These are phyloP conservation scores for Virgularia gustaviana DNA, from an alignment of 92 coral and sea anemone species.

Conservation along the genomic window DNA sequence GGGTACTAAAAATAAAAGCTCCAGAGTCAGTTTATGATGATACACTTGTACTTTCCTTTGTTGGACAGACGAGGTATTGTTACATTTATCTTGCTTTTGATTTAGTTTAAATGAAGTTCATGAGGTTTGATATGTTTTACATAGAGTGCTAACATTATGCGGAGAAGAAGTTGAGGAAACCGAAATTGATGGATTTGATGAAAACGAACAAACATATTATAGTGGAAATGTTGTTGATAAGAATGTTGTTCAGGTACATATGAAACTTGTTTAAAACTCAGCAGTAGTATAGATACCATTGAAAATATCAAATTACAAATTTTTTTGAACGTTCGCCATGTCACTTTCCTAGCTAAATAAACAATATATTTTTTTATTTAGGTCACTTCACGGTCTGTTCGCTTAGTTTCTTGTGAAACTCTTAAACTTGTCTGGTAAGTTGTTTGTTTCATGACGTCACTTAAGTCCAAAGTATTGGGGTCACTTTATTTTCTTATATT, in stretches of 20 bases:
- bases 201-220: conserved; percentile 87
- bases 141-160: conserved; percentile 73
- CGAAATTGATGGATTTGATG: conserved; percentile 96
- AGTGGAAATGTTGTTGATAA: conserved; percentile 87
- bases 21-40: conserved; percentile 75
- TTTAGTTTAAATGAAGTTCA: not conserved
- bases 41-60: conserved; percentile 93
- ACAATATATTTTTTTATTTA: conserved; percentile 13
- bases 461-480: not conserved
- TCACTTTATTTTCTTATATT: not conserved
- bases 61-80: conserved; percentile 93
- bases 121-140: not conserved
- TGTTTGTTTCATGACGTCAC: not conserved
- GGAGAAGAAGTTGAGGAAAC: conserved; percentile 99
- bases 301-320: not conserved
- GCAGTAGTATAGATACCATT: not conserved
- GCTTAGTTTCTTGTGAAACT: conserved; percentile 80
- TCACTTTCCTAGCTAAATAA: not conserved
- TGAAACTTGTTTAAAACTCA: not conserved
- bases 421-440: conserved; percentile 71
- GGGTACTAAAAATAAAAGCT: conserved; percentile 80
- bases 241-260: conserved; percentile 83
- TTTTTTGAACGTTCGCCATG: not conserved
- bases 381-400: conserved; percentile 83
- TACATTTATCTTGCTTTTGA: not conserved